Evolutionary conservation across 2,888 invertebrate species (phyloP).

Genomic region (Trileptium ribeirensis): DNA sequence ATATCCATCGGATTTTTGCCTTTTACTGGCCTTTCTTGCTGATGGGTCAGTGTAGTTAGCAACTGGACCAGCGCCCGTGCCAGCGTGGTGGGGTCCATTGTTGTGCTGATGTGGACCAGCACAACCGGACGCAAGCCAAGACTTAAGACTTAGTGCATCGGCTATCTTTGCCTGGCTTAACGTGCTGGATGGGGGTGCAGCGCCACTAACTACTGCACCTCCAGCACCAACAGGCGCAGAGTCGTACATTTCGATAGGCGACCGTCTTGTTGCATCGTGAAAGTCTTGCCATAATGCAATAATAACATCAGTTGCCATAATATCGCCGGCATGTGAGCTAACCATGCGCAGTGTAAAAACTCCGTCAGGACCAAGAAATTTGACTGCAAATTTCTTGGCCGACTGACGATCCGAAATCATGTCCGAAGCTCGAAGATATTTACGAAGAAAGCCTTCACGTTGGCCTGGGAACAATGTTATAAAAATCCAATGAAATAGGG

Average conservation of each 20-base stretch:
- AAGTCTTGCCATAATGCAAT: constrained; percentile 51
- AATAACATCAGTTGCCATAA: constrained; percentile 50
- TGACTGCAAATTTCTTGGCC: constrained; percentile 51
- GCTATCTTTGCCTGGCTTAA: constrained; percentile 46
- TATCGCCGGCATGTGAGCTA: constrained; percentile 50
- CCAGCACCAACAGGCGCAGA: constrained; percentile 46
- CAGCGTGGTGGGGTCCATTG: too few relatives aligned
- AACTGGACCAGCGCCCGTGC: too few relatives aligned
- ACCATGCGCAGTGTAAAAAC: constrained; percentile 52
- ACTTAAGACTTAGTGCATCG: constrained; percentile 48
- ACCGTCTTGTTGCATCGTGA: constrained; percentile 46
- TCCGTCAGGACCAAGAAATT: constrained; percentile 49
- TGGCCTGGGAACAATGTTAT: constrained; percentile 50
- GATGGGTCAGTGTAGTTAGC: too few relatives aligned
- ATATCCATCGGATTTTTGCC: constrained; percentile 50
- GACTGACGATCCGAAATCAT: constrained; percentile 50
- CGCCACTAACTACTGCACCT: too few relatives aligned
- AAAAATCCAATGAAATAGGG: constrained; percentile 49
- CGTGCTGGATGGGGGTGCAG: constrained; percentile 36
- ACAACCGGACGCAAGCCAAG: constrained; percentile 47
- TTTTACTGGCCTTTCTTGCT: constrained; percentile 31
- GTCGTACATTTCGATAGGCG: constrained; percentile 52
- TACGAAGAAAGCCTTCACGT: constrained; percentile 50
- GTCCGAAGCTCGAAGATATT: constrained; percentile 50
- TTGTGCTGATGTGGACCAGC: constrained; percentile 42